Evolutionary conservation across 2,797 vertebrate genomes (phyloP).

Genomic region (Phalanger gymnotis): DNA sequence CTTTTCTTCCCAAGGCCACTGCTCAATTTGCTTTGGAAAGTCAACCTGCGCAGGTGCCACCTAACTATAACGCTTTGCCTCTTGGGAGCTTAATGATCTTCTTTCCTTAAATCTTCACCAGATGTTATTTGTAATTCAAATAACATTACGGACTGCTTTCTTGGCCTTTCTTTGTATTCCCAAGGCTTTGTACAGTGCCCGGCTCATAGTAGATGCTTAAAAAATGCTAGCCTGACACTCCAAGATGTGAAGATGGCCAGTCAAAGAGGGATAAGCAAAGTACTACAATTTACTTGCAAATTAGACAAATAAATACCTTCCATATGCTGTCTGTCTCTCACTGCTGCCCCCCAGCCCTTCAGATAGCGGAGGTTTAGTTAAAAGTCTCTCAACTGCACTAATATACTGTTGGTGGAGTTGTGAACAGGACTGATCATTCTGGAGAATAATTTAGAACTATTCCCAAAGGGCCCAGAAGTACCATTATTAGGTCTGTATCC

Average conservation of each 20-base stretch:
- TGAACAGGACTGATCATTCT: background rate
- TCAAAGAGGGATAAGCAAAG: background rate
- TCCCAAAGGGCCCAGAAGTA: background rate
- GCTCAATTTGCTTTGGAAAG: background rate
- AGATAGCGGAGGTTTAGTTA: background rate
- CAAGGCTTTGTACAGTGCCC: background rate
- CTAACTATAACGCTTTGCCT: background rate
- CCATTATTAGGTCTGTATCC: background rate
- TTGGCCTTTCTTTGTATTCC: background rate
- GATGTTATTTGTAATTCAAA: background rate
- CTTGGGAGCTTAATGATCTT: background rate
- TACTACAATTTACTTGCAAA: background rate
- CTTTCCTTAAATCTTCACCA: background rate
- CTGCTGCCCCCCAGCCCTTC: background rate
- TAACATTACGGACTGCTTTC: background rate
- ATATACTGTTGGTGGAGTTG: background rate
- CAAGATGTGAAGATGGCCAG: background rate
- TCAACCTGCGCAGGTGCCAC: background rate
- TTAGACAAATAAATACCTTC: background rate
- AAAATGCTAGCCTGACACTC: background rate
- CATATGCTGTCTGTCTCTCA: background rate
- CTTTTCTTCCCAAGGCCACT: background rate
- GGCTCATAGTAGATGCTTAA: background rate
- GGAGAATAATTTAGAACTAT: background rate
- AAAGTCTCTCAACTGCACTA: background rate